Base-by-base conservation (phyloP, 2,113 vertebrate genomes). In the Gadus chalcogrammus region DNA sequence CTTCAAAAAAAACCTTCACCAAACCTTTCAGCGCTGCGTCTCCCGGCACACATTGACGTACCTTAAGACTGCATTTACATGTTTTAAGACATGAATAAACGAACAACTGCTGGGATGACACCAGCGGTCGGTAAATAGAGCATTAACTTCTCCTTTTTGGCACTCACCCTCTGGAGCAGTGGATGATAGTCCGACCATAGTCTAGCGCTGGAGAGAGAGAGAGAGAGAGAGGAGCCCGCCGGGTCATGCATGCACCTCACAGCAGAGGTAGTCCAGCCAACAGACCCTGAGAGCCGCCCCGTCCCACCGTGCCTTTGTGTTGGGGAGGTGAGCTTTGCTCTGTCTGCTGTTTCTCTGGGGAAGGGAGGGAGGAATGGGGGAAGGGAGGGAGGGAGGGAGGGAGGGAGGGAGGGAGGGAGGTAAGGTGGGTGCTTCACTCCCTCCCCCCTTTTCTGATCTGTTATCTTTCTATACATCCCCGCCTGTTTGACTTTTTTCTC, bases 151-250 rank as follows among this genome's bases (percentile, higher is more conserved):
- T 16, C 61, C 4, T 28, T 63, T 64, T 42, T 15, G 42, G 61
- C 65, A 82, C 87, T 81, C 74, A 90, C 89, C 87, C 70, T 90
- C 77, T 3, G 72, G 81, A 69, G 82, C 68, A 27, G 75, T 81
- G 71, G 87, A 82, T 61, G 89, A 90, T 66, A 89, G 74, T 73
- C 88, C 89, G 75, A 90, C 87, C 89, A 90, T 90, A 65, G 70
- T 80, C 61, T 70, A 65, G 56, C 12, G 28, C 65, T 38, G 53
- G 15, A 11, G 28, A 74, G 55, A 56, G 55, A n/a, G n/a, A n/a
- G n/a, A n/a, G n/a, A 58, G 55, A 58, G 55, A 58, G 55, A 1
- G n/a, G 55, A 58, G 42, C 9, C 12, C 12, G 42, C 9, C 8
- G 18, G 64, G 55, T 81, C 69, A 73, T 76, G 80, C 72, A 84